Conservation (phyloP, 1,140 invertebrate species). For the Nomia melanderi region DNA sequence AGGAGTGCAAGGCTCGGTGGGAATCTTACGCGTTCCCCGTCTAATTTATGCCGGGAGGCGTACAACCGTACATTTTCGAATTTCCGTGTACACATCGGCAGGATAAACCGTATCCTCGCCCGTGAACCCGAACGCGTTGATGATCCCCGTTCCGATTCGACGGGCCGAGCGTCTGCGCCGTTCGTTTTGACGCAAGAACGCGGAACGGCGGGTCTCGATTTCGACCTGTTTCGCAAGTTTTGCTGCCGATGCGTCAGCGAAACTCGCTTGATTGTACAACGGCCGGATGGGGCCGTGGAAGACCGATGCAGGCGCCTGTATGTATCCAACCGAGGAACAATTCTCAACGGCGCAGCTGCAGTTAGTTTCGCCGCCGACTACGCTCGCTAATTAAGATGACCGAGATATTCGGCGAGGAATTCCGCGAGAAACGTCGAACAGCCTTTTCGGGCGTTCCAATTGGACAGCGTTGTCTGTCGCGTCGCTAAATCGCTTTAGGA, state of each 20-base stretch:
- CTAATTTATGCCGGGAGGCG: background rate
- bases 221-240: constrained; percentile 21
- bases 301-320: constrained; percentile 49
- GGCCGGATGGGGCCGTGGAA: constrained; percentile 13
- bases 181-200: constrained; percentile 28
- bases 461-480: too few species aligned
- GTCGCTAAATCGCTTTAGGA: too few species aligned
- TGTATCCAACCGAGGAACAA: constrained; percentile 37
- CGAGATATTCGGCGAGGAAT: constrained; percentile 13
- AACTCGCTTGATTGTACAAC: constrained; percentile 47
- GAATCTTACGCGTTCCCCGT: background rate
- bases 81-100: constrained; percentile 2
- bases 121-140: background rate
- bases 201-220: background rate
- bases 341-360: constrained; percentile 17
- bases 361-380: constrained; percentile 10
- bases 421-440: background rate
- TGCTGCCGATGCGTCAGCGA: constrained; percentile 22
- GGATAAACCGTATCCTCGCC: background rate
- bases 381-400: constrained; percentile 42
- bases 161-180: too few species aligned
- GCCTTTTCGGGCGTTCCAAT: too few species aligned
- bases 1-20: background rate
- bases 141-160: background rate
- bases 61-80: background rate